Conservation (phyloP, 1,140 invertebrate species). For the Kradibia gibbosae region DNA sequence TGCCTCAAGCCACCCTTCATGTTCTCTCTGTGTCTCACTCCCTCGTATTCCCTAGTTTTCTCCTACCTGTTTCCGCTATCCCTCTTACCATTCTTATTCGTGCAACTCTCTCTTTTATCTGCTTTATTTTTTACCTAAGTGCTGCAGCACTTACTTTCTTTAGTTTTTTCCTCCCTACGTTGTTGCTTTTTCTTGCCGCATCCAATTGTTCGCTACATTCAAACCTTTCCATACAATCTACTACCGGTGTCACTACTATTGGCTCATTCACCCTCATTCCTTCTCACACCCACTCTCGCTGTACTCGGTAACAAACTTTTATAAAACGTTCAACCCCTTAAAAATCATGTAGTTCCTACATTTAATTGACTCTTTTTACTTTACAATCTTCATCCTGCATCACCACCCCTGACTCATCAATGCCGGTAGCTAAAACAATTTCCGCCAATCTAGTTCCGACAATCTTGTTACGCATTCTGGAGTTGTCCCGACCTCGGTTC, state of each 20-base stretch:
- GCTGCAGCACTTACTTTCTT: constrained; percentile 27
- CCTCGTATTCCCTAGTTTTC: constrained; percentile 46
- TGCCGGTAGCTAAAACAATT: not conserved
- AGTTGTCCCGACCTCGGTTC: not conserved
- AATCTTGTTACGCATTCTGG: no score
- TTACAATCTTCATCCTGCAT: not conserved
- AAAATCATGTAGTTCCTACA: not conserved
- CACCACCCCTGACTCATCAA: not conserved
- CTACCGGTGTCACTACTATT: not conserved
- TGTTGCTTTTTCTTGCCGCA: not conserved
- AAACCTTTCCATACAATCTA: not conserved
- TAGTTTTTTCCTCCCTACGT: not conserved
- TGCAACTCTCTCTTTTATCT: not conserved
- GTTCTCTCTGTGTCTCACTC: constrained; percentile 44
- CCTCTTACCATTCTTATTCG: constrained; percentile 17
- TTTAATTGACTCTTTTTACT: not conserved
- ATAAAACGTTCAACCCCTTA: not conserved
- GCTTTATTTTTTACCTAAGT: constrained; percentile 29
- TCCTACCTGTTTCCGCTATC: constrained; percentile 38
- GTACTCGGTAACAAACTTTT: not conserved
- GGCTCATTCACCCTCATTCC: not conserved
- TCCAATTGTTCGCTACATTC: not conserved
- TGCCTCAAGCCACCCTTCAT: constrained; percentile 68
- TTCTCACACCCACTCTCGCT: not conserved
- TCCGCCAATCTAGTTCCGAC: not conserved